Evolutionary conservation across 2,888 invertebrate genomes (phyloP).

Genomic region (Brachyptera risi): DNA sequence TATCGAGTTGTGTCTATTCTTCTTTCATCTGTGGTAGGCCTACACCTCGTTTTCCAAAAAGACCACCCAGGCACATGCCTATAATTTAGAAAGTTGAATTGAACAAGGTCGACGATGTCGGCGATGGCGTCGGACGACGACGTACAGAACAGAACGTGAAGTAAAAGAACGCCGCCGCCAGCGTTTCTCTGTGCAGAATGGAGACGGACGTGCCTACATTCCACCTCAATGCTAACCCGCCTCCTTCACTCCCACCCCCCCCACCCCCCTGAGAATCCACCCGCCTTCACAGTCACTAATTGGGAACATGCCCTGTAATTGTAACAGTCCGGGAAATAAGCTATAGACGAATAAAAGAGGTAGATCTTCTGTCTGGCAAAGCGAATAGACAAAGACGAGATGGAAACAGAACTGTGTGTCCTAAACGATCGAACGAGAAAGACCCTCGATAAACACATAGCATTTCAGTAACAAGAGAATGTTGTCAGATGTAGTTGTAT

Average conservation of each 20-base stretch:
- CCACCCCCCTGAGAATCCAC: no score
- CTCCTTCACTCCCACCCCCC: neutral
- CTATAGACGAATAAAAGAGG: constrained; percentile 2
- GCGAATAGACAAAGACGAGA: constrained; percentile 6
- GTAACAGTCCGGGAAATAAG: constrained; percentile 10
- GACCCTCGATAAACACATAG: no score
- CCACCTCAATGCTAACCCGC: neutral
- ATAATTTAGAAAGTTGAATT: constrained; percentile 1
- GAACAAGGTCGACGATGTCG: neutral
- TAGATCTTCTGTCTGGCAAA: neutral
- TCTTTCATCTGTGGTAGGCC: no score
- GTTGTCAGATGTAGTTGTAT: no score
- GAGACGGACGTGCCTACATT: constrained; percentile 7
- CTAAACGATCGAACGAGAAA: no score
- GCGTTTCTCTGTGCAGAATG: neutral
- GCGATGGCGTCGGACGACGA: neutral
- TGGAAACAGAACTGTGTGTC: constrained; percentile 7
- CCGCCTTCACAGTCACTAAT: neutral
- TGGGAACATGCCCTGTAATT: constrained; percentile 9
- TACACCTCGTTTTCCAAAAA: constrained; percentile 6
- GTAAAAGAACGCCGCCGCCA: constrained; percentile 5
- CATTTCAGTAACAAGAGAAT: no score
- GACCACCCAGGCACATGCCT: no score
- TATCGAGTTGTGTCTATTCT: no score
- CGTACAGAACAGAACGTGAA: constrained; percentile 4